Evolutionary conservation across 2,797 vertebrate species (phyloP), one percentile per base, ranked within the genome.

Genomic region (Decapterus maruadsi): DNA sequence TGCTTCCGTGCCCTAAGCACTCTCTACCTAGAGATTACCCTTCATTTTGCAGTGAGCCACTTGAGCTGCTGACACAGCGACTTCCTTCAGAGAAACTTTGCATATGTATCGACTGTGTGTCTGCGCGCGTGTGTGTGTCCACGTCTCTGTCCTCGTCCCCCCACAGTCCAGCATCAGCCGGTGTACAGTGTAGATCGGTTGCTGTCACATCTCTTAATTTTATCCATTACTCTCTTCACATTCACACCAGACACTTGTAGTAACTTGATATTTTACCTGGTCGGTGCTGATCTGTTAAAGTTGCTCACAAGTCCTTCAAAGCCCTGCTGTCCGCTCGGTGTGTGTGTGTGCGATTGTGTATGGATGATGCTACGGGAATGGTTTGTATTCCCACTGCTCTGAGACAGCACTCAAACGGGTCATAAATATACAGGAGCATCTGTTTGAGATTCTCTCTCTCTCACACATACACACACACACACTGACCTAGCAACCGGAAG

Each of bases 381-480:
- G 48, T 81, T 86, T 84, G 45, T 90, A 84, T 89, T 86, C 84
- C 85, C 84, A 68, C 65, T 4, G 53, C 81, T 84, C 65, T 80
- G 80, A 88, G 84, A 89, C 89, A 85, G 86, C 82, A 92, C 81
- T 92, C 84, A 88, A 85, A 83, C 38, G 42, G 83, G 81, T 93
- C 92, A 93, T 94, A 91, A 93, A 94, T 93, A 94, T 89, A 93
- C 92, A 93, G 64, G 74, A 93, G 90, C 93, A 93, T 93, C 92
- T 94, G 93, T 86, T 31, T 71, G 68, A 85, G 54, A 77, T 81
- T 34, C 31, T 34, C 31, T 34, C 31, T 34, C 31, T 34, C 31
- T 34, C 31, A 5, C 31, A 9, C 10, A 9, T 8, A 38, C 38
- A 70, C 68, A n/a, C 51, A 16, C 61, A 13, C 57, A 31, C 74